Percentiles rank a stretch among this genome's conserved stretches.
Evolutionary conservation across 2,888 invertebrate genomes (phyloP).

Genomic region (Cetonia aurata): DNA sequence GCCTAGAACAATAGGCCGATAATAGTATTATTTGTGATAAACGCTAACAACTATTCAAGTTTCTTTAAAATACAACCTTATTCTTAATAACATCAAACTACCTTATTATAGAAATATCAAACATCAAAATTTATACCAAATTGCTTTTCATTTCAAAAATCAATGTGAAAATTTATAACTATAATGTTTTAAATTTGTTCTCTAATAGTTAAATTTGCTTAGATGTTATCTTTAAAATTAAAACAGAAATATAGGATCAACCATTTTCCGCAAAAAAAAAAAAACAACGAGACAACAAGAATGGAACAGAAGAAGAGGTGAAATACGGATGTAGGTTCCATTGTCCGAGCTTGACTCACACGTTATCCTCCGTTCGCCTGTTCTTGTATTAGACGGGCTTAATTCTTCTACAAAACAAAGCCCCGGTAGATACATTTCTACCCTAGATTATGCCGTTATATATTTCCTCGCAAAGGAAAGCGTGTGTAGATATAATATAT

Average conservation of each 20-base stretch:
- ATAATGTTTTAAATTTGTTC: too few species aligned
- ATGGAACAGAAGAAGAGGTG: slow-evolving; percentile 3
- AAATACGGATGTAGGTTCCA: neutral
- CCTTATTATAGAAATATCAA: too few species aligned
- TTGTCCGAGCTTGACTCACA: slow-evolving; percentile 46
- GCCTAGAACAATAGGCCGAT: too few species aligned
- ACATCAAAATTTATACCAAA: too few species aligned
- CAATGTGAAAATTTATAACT: too few species aligned
- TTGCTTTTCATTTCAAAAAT: too few species aligned
- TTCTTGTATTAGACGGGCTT: slow-evolving; percentile 63
- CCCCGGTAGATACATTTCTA: slow-evolving; percentile 63
- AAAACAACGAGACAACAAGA: slow-evolving; percentile 1
- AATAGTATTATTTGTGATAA: too few species aligned
- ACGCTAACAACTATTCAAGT: too few species aligned
- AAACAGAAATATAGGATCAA: neutral
- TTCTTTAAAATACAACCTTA: too few species aligned
- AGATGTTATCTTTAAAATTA: too few species aligned
- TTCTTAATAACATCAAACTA: too few species aligned
- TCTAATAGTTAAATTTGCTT: too few species aligned
- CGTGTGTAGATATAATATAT: slow-evolving; percentile 64
- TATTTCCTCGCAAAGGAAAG: slow-evolving; percentile 61
- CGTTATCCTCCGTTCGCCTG: slow-evolving; percentile 51
- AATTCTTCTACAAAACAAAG: slow-evolving; percentile 65
- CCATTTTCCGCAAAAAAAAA: neutral
- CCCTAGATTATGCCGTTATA: slow-evolving; percentile 64